Evolutionary conservation across 2,113 vertebrate genomes (phyloP).

Genomic region (Trinectes maculatus): DNA sequence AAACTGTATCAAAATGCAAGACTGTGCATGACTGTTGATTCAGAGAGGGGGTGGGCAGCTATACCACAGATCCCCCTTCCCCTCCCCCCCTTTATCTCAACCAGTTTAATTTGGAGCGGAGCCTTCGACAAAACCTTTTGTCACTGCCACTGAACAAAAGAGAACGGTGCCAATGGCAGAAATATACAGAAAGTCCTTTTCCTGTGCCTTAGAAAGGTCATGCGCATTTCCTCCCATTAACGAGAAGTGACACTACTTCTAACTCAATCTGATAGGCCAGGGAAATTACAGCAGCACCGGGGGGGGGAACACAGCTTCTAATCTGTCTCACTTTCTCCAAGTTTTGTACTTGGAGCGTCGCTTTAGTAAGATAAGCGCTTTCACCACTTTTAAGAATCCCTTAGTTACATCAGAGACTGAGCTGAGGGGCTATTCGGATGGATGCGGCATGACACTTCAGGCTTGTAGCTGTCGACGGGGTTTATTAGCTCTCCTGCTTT

Average conservation of each 20-base stretch:
- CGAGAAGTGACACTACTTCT: constrained; percentile 33
- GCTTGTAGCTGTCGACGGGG: constrained; percentile 56
- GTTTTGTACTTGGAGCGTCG: constrained; percentile 43
- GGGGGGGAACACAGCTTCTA: constrained; percentile 40
- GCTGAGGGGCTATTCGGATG: constrained; percentile 31
- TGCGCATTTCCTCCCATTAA: constrained; percentile 31
- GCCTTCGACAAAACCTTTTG: background rate
- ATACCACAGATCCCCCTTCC: no score
- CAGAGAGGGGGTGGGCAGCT: no score
- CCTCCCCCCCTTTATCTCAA: background rate
- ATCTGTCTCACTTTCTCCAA: constrained; percentile 37
- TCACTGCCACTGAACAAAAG: constrained; percentile 7
- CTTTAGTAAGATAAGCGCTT: constrained; percentile 60
- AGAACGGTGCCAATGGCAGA: background rate
- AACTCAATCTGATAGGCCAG: constrained; percentile 20
- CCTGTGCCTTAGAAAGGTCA: constrained; percentile 19
- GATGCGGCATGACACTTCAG: constrained; percentile 55
- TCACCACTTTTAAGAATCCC: constrained; percentile 46
- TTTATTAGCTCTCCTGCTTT: constrained; percentile 58
- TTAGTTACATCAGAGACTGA: constrained; percentile 43
- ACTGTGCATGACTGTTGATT: no score
- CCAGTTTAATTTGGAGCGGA: background rate
- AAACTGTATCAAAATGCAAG: no score
- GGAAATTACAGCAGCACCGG: constrained; percentile 30
- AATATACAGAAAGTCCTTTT: constrained; percentile 4